These are phyloP conservation scores for Nebria brevicollis DNA, from an alignment of 2,888 invertebrate species.

Conservation along the genomic window DNA sequence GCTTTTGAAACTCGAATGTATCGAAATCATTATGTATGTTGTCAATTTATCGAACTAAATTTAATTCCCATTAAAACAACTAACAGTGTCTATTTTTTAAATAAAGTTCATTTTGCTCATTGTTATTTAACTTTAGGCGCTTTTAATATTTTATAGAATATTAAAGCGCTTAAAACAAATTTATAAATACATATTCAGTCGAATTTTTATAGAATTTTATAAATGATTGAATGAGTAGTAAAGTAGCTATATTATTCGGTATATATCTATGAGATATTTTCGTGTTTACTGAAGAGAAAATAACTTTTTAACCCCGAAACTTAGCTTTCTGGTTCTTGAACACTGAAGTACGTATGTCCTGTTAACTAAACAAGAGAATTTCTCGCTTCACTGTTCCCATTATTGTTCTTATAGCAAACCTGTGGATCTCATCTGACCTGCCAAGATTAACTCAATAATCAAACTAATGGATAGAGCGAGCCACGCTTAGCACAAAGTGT, in stretches of 20 bases:
- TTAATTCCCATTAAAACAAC: too few species aligned
- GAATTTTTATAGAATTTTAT: neutral
- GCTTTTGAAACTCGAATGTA: too few species aligned
- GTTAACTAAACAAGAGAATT: constrained; percentile 47
- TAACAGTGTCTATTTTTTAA: too few species aligned
- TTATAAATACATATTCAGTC: neutral
- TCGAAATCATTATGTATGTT: too few species aligned
- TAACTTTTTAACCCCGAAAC: constrained; percentile 37
- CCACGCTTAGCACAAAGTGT: constrained; percentile 19
- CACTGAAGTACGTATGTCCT: constrained; percentile 46
- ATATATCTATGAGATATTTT: constrained; percentile 20
- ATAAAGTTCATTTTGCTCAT: too few species aligned
- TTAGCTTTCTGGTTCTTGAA: constrained; percentile 42
- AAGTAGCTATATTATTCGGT: neutral
- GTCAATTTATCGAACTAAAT: too few species aligned
- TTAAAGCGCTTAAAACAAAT: too few species aligned
- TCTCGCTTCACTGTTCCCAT: constrained; percentile 43
- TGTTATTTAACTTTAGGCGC: too few species aligned
- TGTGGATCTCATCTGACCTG: constrained; percentile 43
- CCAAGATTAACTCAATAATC: constrained; percentile 46
- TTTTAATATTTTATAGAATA: too few species aligned
- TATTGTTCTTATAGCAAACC: constrained; percentile 47
- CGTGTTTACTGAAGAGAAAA: constrained; percentile 41
- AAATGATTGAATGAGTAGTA: neutral
- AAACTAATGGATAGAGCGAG: constrained; percentile 44